Evolutionary conservation across 2,888 invertebrate species (phyloP).

Genomic region (Amorpha juglandis): DNA sequence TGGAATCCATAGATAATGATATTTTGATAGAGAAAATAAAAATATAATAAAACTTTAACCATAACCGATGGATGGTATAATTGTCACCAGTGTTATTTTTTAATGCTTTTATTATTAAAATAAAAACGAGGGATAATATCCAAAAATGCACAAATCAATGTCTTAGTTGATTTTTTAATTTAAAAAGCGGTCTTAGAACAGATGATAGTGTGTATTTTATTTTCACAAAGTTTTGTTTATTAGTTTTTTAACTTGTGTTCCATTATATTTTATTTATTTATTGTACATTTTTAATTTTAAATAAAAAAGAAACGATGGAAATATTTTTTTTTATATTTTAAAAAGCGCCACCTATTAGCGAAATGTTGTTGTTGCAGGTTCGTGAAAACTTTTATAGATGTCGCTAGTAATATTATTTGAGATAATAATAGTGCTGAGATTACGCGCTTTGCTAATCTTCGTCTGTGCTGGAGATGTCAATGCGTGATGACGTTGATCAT

Average conservation of each 20-base stretch:
- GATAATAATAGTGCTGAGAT: no score
- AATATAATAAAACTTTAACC: no score
- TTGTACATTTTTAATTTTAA: constrained; percentile 22
- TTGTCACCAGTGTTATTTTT: no score
- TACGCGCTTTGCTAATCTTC: no score
- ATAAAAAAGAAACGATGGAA: constrained; percentile 13
- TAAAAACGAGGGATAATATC: constrained; percentile 5
- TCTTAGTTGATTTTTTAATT: constrained; percentile 27
- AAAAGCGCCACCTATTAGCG: neutral
- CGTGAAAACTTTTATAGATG: neutral
- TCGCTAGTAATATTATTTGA: no score
- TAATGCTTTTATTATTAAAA: neutral
- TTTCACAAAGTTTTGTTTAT: constrained; percentile 22
- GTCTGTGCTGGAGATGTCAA: no score
- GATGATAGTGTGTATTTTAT: constrained; percentile 2
- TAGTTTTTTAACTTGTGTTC: constrained; percentile 28
- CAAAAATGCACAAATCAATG: neutral
- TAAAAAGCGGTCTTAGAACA: constrained; percentile 28
- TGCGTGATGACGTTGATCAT: no score
- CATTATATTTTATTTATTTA: constrained; percentile 26
- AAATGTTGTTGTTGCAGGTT: neutral
- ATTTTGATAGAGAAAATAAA: no score
- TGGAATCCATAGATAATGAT: no score
- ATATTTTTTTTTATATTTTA: neutral
- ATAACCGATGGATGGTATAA: neutral